Evolutionary conservation across 1,140 invertebrate genomes (phyloP), one percentile per base, ranked within the genome.

Genomic region (Oncopodura yosiiana): DNA sequence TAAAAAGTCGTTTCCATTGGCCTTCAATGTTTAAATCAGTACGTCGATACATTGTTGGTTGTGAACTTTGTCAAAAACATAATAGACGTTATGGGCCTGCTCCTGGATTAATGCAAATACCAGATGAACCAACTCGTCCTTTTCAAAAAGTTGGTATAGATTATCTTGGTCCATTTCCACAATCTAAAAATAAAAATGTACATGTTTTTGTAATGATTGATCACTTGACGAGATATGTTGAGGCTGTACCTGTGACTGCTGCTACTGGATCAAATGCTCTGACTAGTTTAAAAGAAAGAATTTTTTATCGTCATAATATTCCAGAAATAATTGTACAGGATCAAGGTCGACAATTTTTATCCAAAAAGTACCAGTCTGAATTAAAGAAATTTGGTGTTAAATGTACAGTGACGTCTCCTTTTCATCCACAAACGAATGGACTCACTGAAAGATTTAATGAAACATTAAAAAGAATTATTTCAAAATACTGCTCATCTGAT

Each of bases 1-100:
- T 52, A 2, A 24, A 52, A 29, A 32, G 30, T 18, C 41, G 56
- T 24, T 58, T 37, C 23, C 48, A 44, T 42, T 59, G 56, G 56
- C 19, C 4, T 3, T 14, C n/a, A 3, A 53, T 59, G 43, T 52
- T 29, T 18, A 48, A 39, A 16, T n/a, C 36, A 8, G 26, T 37
- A 8, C 6, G 23, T 24, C 21, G 34, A 29, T 59, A 43, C 49
- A 24, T 48, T 26, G 24, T 5, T 5, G 14, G 18, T 5, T 59
- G 56, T 37, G 18, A 39, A 6, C 38, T 32, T 2, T 59, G 56
- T 24, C 56, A 53, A 44, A 14, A 36, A 8, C 43, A 34, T 24
- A 49, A 46, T 26, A 12, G 46, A 3, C 6, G 45, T 3, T 27
- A 34, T 21, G 12, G 18, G 4, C 2, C 23, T 3, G 19, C 14